Evolutionary conservation across 2,888 invertebrate species (phyloP), one percentile per base, ranked within the genome.

Genomic region (Epicampocera succincta): DNA sequence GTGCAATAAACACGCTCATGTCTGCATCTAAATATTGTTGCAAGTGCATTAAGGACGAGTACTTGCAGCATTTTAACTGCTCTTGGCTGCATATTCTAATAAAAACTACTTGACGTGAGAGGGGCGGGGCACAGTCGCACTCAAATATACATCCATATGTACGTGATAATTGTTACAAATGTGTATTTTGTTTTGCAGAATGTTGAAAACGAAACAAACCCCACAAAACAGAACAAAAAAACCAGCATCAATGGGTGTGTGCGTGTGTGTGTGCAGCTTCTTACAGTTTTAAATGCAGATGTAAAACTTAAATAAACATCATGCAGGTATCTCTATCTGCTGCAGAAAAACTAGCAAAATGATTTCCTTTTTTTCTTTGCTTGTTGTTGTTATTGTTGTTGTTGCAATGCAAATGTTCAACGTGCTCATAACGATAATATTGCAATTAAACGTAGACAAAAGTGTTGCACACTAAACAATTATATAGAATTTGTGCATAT

Each of bases 91-190:
- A 52, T 60, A 48, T 60, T 60, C 19, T 68, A 52, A 68, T 52
- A 68, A 50, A 52, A 50, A 52, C 60, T 15, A 52, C 60, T 76
- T 46, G 44, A 52, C 52, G 52, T 52, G 46, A 40, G 17, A 65
- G 8, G 21, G 52, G 21, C 68, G n/a, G n/a, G n/a, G n/a, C n/a
- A n/a, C n/a, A n/a, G n/a, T n/a, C n/a, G n/a, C n/a, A n/a, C n/a
- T n/a, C n/a, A 38, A 38, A 68, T 56, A 42, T 48, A 17, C 8
- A 52, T 42, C 68, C 6, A 68, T 61, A 46, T 54, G 65, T 56
- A 78, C 78, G 72, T 72, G 78, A 78, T 78, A 72, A 71, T 72
- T 77, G 71, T 50, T 71, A 58, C 71, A 72, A 71, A 77, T 71
- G 63, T 50, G 21, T 58, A 33, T 42, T 29, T 73, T 73, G 15